These are phyloP conservation scores for Ahaetulla prasina DNA, from an alignment of 2,113 vertebrate species.

Conservation along the genomic window DNA sequence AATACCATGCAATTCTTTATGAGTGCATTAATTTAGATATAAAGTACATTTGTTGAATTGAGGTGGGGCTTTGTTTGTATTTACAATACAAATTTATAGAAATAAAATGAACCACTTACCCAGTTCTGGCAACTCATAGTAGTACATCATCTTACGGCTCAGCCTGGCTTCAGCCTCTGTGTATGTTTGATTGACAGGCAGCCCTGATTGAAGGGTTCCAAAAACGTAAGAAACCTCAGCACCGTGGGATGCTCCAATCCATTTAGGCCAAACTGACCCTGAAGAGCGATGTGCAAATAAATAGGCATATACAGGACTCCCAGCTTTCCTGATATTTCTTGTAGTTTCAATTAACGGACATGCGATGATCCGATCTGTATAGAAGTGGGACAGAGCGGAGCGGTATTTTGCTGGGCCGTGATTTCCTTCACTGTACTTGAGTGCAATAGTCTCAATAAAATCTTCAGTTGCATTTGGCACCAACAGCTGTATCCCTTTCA, in stretches of 20 bases:
- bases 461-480: slow-evolving; percentile 37
- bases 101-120: slow-evolving; percentile 53
- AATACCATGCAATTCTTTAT: background rate
- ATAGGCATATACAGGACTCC: slow-evolving; percentile 65
- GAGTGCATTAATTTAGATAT: background rate
- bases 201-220: slow-evolving; percentile 64
- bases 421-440: slow-evolving; percentile 66
- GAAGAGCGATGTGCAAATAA: slow-evolving; percentile 69
- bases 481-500: slow-evolving; percentile 32
- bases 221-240: slow-evolving; percentile 74
- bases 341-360: slow-evolving; percentile 65
- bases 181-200: background rate
- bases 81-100: background rate
- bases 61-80: background rate
- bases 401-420: slow-evolving; percentile 53
- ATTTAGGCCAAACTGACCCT: slow-evolving; percentile 70
- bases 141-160: slow-evolving; percentile 70
- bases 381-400: slow-evolving; percentile 51
- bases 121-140: slow-evolving; percentile 70
- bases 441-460: slow-evolving; percentile 39
- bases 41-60: background rate
- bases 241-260: slow-evolving; percentile 74
- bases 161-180: slow-evolving; percentile 65
- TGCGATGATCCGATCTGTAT: slow-evolving; percentile 56
- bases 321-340: slow-evolving; percentile 48